phyloP scores from a whole-genome alignment of 2,113 vertebrate species.

The Dascyllus trimaculatus region DNA sequence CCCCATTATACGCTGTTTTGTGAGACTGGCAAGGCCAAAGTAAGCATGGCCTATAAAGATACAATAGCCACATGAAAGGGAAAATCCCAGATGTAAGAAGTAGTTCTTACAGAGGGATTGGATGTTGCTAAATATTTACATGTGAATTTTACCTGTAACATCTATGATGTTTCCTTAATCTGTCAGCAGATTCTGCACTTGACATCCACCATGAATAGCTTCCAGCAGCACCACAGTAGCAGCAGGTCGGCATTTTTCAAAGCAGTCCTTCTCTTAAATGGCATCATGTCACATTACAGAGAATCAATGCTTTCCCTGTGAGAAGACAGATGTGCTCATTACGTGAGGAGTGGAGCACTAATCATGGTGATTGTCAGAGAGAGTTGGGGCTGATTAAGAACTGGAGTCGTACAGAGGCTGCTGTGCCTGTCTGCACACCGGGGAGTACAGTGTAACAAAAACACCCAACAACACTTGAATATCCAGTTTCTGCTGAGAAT shows the following conservation, averaged over 20 bases:
- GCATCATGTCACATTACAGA: constrained; percentile 50
- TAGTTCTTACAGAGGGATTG: too few relatives aligned
- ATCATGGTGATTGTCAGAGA: constrained; percentile 63
- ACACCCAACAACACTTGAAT: constrained; percentile 12
- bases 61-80: too few relatives aligned
- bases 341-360: constrained; percentile 48
- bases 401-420: constrained; percentile 11
- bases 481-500: constrained; percentile 5
- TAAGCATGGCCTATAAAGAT: too few relatives aligned
- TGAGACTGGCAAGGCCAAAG: too few relatives aligned
- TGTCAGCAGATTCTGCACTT: constrained; percentile 1
- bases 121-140: too few relatives aligned
- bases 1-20: too few relatives aligned
- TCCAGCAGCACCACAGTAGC: constrained; percentile 18
- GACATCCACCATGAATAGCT: constrained; percentile 20
- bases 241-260: constrained; percentile 40
- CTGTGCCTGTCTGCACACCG: constrained; percentile 18
- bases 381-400: constrained; percentile 55
- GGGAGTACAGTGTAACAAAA: constrained; percentile 2
- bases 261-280: constrained; percentile 26
- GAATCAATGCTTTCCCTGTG: constrained; percentile 52
- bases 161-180: too few relatives aligned
- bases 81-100: too few relatives aligned
- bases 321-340: constrained; percentile 68
- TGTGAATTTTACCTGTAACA: too few relatives aligned